Evolutionary conservation across 2,113 vertebrate species (phyloP).

Genomic region (Pollachius pollachius): DNA sequence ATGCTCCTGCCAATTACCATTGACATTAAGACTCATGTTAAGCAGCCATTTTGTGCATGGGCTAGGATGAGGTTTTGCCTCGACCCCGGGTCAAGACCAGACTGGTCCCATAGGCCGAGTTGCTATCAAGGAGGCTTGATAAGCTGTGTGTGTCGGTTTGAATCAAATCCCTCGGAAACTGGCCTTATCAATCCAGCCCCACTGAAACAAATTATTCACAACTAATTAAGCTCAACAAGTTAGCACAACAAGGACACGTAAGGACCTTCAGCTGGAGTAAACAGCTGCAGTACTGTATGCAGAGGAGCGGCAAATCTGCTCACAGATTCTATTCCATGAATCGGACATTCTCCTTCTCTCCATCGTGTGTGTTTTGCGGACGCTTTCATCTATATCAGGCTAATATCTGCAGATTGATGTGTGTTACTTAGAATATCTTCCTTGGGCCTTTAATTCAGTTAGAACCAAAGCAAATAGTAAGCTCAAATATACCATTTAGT

Average conservation of each 20-base stretch:
- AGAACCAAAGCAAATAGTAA: no score
- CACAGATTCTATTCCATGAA: slow-evolving; percentile 1
- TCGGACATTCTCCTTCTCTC: not conserved
- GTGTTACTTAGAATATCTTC: no score
- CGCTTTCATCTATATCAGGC: not conserved
- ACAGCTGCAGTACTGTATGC: slow-evolving; percentile 5
- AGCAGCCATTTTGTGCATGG: not conserved
- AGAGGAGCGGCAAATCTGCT: slow-evolving; percentile 1
- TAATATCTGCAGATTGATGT: no score
- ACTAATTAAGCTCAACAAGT: slow-evolving; percentile 44
- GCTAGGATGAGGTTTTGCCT: slow-evolving; percentile 6
- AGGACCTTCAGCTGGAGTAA: slow-evolving; percentile 46
- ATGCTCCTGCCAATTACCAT: not conserved
- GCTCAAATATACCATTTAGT: no score
- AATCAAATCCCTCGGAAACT: slow-evolving; percentile 30
- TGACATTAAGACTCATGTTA: not conserved
- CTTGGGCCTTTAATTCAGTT: no score
- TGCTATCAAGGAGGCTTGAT: not conserved
- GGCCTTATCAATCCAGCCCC: slow-evolving; percentile 41
- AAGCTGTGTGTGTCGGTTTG: slow-evolving; percentile 22
- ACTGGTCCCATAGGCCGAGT: slow-evolving; percentile 1
- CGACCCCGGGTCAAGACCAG: not conserved
- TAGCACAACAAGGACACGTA: slow-evolving; percentile 7
- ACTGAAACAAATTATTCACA: slow-evolving; percentile 42
- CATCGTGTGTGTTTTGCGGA: not conserved